These are phyloP conservation scores for Tetraodon nigroviridis DNA, from an alignment of 2,113 vertebrate genomes.

Conservation along the genomic window DNA sequence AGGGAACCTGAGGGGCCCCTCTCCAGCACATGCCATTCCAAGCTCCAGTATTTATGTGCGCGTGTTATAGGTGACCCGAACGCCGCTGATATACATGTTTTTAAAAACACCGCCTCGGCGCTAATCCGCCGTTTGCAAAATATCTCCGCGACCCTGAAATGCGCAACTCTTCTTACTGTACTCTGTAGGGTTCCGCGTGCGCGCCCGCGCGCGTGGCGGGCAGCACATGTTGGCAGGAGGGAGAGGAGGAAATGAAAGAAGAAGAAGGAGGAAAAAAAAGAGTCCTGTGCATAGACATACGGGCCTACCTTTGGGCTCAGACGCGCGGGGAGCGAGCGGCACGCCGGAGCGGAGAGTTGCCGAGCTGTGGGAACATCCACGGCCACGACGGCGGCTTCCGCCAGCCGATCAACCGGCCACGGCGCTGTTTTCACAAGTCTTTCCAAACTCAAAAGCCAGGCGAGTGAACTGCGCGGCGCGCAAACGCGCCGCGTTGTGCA, in stretches of 20 bases:
- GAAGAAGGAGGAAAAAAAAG: slow-evolving; percentile 24
- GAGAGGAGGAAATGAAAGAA: slow-evolving; percentile 66
- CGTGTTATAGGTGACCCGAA: slow-evolving; percentile 15
- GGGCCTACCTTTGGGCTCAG: slow-evolving; percentile 52
- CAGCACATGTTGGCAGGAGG: slow-evolving; percentile 64
- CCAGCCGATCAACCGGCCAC: slow-evolving; percentile 13
- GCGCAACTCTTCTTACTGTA: slow-evolving; percentile 22
- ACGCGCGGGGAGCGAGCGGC: slow-evolving; percentile 39
- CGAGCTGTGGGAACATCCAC: slow-evolving; percentile 35
- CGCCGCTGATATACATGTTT: neutral
- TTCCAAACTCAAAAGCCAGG: slow-evolving; percentile 38
- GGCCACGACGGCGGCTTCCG: slow-evolving; percentile 11
- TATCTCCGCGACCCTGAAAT: slow-evolving; percentile 4
- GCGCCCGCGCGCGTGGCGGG: slow-evolving; percentile 16
- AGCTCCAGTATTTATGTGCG: slow-evolving; percentile 51
- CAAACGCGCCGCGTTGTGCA: slow-evolving; percentile 63
- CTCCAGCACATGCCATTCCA: slow-evolving; percentile 52
- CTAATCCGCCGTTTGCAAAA: slow-evolving; percentile 35
- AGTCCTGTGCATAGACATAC: slow-evolving; percentile 53
- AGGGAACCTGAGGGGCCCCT: slow-evolving; percentile 44
- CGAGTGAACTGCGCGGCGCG: slow-evolving; percentile 16
- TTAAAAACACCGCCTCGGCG: neutral
- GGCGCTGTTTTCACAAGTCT: slow-evolving; percentile 38
- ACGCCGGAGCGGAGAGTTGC: slow-evolving; percentile 33
- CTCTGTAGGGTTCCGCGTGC: slow-evolving; percentile 9